Evolutionary conservation across 2,888 invertebrate genomes (phyloP), one percentile per base, ranked within the genome.

Genomic region (Calephelis perditalis): DNA sequence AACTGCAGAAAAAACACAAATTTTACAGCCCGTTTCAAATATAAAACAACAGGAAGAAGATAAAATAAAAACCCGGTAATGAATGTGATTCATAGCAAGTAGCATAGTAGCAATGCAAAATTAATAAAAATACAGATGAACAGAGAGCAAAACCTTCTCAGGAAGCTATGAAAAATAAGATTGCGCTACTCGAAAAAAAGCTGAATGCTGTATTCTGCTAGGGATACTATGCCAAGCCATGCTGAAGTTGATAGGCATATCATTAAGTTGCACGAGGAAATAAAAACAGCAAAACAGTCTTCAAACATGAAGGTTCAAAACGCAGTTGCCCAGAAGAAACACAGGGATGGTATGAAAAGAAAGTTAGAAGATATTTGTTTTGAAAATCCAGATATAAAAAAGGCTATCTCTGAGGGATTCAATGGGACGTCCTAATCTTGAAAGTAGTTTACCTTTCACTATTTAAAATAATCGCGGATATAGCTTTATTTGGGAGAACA

Each of bases 301-400:
- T 65, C 65, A 65, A 68, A 65, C 64, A 67, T 66, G 67, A 66
- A 68, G 66, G 58, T 66, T 65, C 68, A 67, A 67, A 67, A 69
- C 67, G 69, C 67, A 67, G 66, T 68, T 66, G 62, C 67, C 69
- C 67, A 69, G 65, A 66, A 67, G 63, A 66, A 69, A 67, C 65
- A 69, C 65, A 69, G 67, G 67, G 66, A 69, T 66, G 65, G 67
- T 67, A 67, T 67, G 63, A 67, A 69, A 68, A 68, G 65, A 64
- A 68, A 67, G 68, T 68, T 69, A 66, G 64, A 68, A 67, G 65
- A 69, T 66, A 69, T 69, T 68, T 68, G 68, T 68, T 64, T 68
- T 49, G 56, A 56, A 56, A 68, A 67, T 69, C 68, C 67, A 56
- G 68, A 70, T 65, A 67, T 68, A 66, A 67, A 69, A 61, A 68